Evolutionary conservation across 1,140 invertebrate species (phyloP).

Genomic region (Lepidurus couesii): DNA sequence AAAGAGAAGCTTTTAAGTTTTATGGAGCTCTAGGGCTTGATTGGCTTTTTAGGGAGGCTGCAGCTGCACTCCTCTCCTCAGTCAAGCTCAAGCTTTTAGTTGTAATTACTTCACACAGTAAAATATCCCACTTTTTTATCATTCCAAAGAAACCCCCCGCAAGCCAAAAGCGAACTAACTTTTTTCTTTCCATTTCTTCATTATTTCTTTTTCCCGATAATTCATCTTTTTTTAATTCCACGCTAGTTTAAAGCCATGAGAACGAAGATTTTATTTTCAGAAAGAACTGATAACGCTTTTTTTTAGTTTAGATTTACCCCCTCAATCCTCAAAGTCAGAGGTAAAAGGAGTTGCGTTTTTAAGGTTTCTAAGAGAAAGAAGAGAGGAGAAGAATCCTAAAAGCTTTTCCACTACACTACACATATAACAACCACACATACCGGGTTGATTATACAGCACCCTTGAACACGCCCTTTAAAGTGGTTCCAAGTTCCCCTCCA

Average conservation of each 20-base stretch:
- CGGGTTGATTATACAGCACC: neutral
- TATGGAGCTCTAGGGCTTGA: conserved; percentile 9
- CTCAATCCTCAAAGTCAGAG: too few species aligned
- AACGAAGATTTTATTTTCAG: too few species aligned
- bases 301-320: too few species aligned
- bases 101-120: neutral
- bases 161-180: too few species aligned
- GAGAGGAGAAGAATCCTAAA: neutral
- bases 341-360: too few species aligned
- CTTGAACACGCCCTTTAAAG: neutral
- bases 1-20: conserved; percentile 14
- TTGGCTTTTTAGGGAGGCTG: neutral
- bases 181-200: too few species aligned
- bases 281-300: too few species aligned
- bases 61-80: neutral
- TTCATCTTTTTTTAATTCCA: too few species aligned
- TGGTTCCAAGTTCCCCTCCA: neutral
- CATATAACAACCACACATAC: neutral
- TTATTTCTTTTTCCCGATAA: too few species aligned
- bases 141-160: neutral
- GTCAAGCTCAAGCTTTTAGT: conserved; percentile 18
- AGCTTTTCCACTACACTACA: neutral
- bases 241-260: too few species aligned
- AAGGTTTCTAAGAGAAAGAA: neutral
- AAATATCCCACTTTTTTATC: neutral